phyloP scores from a whole-genome alignment of 37 sponge, comb jelly and placozoan genomes.

The Crambe crambe region DNA sequence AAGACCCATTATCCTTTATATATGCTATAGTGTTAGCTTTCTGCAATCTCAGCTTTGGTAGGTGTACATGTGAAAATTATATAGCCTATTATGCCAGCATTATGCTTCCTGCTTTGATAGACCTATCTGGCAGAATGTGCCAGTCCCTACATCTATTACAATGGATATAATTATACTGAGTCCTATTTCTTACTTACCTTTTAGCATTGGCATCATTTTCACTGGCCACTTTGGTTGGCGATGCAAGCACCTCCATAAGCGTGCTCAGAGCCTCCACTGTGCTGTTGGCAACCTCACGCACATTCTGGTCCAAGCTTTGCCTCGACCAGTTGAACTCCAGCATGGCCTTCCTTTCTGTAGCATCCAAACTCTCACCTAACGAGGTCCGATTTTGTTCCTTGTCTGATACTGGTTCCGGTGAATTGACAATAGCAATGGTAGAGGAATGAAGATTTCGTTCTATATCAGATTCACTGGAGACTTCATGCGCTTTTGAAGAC shows the following conservation, averaged over 20 bases:
- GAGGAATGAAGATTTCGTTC: not conserved
- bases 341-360: not conserved
- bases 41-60: too few species aligned
- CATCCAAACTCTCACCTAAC: not conserved
- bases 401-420: not conserved
- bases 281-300: constrained; percentile 19
- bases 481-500: not conserved
- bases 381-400: not conserved
- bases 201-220: too few species aligned
- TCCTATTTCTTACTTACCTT: too few species aligned
- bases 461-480: not conserved
- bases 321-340: constrained; percentile 15
- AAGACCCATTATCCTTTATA: too few species aligned
- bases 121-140: too few species aligned
- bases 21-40: too few species aligned
- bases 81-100: too few species aligned
- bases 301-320: not conserved
- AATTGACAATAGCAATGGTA: not conserved
- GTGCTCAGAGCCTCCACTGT: constrained; percentile 22
- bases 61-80: too few species aligned
- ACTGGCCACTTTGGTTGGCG: too few species aligned
- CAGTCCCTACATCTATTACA: too few species aligned
- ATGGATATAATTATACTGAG: too few species aligned
- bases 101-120: too few species aligned
- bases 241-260: constrained; percentile 23